These are phyloP conservation scores for Garrulus glandarius DNA, from an alignment of 2,797 vertebrate genomes.

Conservation along the genomic window DNA sequence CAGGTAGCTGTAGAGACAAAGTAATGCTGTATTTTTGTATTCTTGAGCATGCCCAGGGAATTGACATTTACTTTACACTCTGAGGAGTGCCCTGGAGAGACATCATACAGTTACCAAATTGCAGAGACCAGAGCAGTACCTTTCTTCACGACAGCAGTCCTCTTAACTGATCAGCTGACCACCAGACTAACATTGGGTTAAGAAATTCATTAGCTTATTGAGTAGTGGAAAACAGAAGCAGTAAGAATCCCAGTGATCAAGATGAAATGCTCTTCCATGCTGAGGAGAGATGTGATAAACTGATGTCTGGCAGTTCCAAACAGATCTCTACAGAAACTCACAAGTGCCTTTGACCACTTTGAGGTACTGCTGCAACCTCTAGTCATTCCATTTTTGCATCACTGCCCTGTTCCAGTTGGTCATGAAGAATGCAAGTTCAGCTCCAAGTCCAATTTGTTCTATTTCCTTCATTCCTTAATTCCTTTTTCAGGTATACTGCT, in stretches of 20 bases:
- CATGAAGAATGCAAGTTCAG: neutral
- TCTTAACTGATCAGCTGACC: neutral
- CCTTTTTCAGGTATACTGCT: neutral
- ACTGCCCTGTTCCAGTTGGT: neutral
- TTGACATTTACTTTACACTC: neutral
- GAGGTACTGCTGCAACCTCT: neutral
- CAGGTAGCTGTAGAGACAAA: neutral
- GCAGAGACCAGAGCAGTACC: neutral
- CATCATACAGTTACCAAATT: neutral
- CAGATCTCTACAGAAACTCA: neutral
- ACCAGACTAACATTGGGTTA: neutral
- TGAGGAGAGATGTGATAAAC: neutral
- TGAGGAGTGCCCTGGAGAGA: neutral
- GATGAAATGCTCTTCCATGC: neutral
- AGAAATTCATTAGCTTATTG: neutral
- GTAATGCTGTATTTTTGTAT: neutral
- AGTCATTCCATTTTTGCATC: neutral
- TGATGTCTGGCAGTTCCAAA: neutral
- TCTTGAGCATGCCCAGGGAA: neutral
- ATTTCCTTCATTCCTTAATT: neutral
- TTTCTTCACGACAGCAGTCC: neutral
- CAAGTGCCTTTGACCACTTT: neutral
- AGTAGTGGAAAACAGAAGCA: neutral
- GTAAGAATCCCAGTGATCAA: neutral
- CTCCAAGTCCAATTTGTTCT: neutral